Evolutionary conservation across 2,113 vertebrate species (phyloP).

Genomic region (Xiphophorus couchianus): DNA sequence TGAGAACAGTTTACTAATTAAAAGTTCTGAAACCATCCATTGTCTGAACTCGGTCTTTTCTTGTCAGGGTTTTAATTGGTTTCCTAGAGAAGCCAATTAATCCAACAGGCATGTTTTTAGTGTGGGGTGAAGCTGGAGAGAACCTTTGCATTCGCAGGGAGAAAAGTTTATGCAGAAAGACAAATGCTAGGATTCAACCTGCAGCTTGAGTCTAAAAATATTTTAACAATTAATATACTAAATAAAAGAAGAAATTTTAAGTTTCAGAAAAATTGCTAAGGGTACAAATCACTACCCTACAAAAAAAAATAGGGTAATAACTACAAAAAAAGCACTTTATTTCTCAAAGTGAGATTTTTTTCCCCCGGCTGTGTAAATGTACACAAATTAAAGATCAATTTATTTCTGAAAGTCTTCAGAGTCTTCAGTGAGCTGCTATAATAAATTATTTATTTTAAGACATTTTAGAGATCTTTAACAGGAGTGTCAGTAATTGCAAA

Average conservation of each 20-base stretch:
- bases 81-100: no score
- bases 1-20: no score
- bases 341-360: neutral
- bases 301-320: no score
- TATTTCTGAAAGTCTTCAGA: neutral
- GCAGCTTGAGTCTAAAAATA: neutral
- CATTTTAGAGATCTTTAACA: neutral
- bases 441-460: neutral
- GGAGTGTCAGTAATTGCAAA: neutral
- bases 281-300: neutral
- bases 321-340: neutral
- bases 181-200: no score
- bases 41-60: no score
- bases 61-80: no score
- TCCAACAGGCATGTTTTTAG: no score
- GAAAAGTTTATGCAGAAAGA: no score
- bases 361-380: neutral
- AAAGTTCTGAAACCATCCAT: no score
- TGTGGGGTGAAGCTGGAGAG: no score
- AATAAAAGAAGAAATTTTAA: neutral
- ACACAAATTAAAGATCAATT: neutral
- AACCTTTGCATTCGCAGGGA: no score
- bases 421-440: no score
- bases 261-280: neutral
- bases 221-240: neutral